These are phyloP conservation scores for Hippocampus mohnikei DNA, from an alignment of 2,113 vertebrate species.

Conservation along the genomic window DNA sequence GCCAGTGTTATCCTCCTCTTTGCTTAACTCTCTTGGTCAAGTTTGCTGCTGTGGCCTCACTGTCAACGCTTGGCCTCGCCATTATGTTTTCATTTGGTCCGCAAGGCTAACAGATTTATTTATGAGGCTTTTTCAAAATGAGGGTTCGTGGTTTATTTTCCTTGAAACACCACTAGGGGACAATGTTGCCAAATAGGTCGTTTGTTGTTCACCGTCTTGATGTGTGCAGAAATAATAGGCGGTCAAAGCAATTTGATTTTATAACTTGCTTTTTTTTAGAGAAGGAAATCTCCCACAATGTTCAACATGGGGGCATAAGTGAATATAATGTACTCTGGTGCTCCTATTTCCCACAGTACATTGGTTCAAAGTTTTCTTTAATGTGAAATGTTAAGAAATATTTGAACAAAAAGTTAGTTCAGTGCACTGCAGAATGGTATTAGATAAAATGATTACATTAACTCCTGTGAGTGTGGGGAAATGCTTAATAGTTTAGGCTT, in stretches of 20 bases:
- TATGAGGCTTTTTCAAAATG: conserved; percentile 1
- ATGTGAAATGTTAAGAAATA: not conserved
- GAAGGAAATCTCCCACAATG: not conserved
- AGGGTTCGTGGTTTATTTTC: conserved; percentile 4
- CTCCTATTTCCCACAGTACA: not conserved
- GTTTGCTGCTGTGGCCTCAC: conserved; percentile 10
- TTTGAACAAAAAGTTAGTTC: not conserved
- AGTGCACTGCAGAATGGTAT: not conserved
- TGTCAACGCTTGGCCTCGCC: conserved; percentile 24
- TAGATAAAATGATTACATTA: conserved; percentile 15
- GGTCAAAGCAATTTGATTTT: conserved; percentile 18
- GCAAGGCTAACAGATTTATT: conserved; percentile 28
- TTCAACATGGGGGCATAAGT: not conserved
- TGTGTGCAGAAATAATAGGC: conserved; percentile 16
- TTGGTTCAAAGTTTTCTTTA: not conserved
- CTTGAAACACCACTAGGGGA: conserved; percentile 53
- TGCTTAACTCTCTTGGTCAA: conserved; percentile 16
- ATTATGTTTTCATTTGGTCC: conserved; percentile 32
- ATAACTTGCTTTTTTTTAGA: not conserved
- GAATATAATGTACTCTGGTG: not conserved
- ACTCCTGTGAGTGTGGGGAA: conserved; percentile 9
- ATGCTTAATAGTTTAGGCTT: conserved; percentile 29
- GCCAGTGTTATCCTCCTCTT: conserved; percentile 36
- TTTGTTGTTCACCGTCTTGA: not conserved
- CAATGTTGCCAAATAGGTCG: conserved; percentile 51